Evolutionary conservation across 2,888 invertebrate genomes (phyloP).

Genomic region (Falcaria lacertinaria): DNA sequence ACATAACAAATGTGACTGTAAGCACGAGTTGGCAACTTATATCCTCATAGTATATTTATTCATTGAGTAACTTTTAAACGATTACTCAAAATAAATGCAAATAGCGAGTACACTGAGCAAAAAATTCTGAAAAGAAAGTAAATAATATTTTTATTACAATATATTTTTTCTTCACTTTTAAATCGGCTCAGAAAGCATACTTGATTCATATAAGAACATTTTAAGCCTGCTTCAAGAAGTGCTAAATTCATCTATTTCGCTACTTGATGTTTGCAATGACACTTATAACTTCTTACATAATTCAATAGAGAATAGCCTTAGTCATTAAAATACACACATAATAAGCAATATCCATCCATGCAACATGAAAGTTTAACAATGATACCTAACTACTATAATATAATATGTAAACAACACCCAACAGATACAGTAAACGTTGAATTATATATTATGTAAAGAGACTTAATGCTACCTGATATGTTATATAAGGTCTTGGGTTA

Average conservation of each 20-base stretch:
- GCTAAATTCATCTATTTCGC: too few relatives aligned
- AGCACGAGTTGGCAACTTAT: conserved; percentile 28
- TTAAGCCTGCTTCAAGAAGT: too few relatives aligned
- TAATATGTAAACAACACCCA: conserved; percentile 31
- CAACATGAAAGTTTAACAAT: conserved; percentile 37
- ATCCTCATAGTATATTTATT: conserved; percentile 11
- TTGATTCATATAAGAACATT: too few relatives aligned
- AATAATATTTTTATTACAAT: too few relatives aligned
- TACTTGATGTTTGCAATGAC: too few relatives aligned
- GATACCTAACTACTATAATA: conserved; percentile 11
- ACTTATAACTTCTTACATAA: too few relatives aligned
- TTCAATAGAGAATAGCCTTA: background rate
- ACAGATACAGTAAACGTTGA: conserved; percentile 23
- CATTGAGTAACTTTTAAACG: too few relatives aligned
- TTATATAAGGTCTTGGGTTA: conserved; percentile 35
- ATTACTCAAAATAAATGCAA: too few relatives aligned
- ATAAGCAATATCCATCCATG: conserved; percentile 30
- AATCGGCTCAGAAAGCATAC: too few relatives aligned
- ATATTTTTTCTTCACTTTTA: too few relatives aligned
- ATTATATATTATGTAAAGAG: conserved; percentile 30
- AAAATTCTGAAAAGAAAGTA: too few relatives aligned
- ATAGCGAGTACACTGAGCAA: too few relatives aligned
- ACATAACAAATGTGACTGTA: conserved; percentile 78
- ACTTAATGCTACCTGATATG: conserved; percentile 64
- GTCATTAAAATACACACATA: conserved; percentile 1